Evolutionary conservation across 2,888 invertebrate species (phyloP), one percentile per base, ranked within the genome.

Genomic region (Lutraria lutraria): DNA sequence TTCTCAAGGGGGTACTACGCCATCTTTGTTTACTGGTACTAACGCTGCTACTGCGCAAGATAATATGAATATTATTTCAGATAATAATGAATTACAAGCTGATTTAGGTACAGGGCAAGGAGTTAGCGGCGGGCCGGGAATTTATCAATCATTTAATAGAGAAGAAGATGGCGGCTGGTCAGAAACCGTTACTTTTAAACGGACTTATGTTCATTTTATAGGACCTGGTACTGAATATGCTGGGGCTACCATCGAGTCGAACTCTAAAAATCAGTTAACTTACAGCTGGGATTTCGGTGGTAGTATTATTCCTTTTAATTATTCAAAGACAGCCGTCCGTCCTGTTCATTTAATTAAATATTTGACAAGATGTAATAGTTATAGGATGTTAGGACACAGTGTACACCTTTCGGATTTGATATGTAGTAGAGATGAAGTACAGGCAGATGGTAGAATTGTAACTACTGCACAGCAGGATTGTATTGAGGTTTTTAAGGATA

Each of bases 401-500:
- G 81, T 52, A 1, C 15, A 3, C 4, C 16, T 81, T 4, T 10
- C 1, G 0, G 86, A 86, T 29, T 81, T 86, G 34, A 63, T 86
- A 60, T 43, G 43, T 13, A 63, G 81, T n/a, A 81, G 86, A 63
- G 86, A 86, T 34, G 86, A 86, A 63, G 60, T 86, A n/a, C 86
- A 81, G 81, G 86, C 86, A 16, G 86, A 86, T 43, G 81, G 86
- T 0, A 43, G 86, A n/a, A 81, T 86, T 4, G 86, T 86, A 25
- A 86, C 63, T 0, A 86, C 81, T 1, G 43, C 81, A n/a, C 81
- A 86, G 56, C 21, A 16, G 25, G 86, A 86, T 29, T 25, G 21
- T 16, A 86, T 81, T 25, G 86, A 86, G 43, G 81, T 86, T 34
- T 86, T 86, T 56, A 25, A 29, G 34, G 86, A 86, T 52, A 81